Evolutionary conservation across 2,888 invertebrate genomes (phyloP).

Genomic region (Platycheirus rosarum): DNA sequence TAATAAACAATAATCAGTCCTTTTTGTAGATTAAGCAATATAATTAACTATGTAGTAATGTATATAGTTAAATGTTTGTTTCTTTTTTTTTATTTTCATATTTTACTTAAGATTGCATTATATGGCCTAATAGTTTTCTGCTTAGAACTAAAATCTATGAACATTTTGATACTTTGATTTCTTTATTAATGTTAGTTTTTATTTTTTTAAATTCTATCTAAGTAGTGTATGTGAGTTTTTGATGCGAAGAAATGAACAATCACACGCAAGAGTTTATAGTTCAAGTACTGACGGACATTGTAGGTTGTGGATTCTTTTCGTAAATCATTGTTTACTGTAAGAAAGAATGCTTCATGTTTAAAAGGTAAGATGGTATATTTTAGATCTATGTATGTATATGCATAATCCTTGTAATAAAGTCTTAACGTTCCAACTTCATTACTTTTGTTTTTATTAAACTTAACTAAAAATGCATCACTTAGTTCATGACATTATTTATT

Average conservation of each 20-base stretch:
- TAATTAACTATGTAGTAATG: constrained; percentile 65
- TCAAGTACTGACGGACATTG: constrained; percentile 31
- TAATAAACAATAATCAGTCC: constrained; percentile 73
- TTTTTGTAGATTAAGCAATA: constrained; percentile 73
- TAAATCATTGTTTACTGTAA: neutral
- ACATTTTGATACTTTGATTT: constrained; percentile 38
- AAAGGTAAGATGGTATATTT: no score
- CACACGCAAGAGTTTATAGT: constrained; percentile 67
- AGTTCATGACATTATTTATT: no score
- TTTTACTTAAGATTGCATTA: constrained; percentile 72
- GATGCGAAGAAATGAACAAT: constrained; percentile 59
- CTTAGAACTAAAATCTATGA: constrained; percentile 38
- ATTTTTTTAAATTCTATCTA: constrained; percentile 59
- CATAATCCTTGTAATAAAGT: no score
- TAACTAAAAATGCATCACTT: no score
- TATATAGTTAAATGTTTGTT: constrained; percentile 47
- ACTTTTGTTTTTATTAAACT: no score
- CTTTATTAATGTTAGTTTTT: neutral
- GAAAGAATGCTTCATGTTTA: no score
- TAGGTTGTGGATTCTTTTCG: neutral
- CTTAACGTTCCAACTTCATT: no score
- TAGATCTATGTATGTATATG: no score
- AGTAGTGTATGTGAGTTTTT: constrained; percentile 51
- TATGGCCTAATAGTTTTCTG: constrained; percentile 70
- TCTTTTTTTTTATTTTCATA: constrained; percentile 3